Conservation (phyloP, 2,888 invertebrate species). For the Prosopocoilus inquinatus region DNA sequence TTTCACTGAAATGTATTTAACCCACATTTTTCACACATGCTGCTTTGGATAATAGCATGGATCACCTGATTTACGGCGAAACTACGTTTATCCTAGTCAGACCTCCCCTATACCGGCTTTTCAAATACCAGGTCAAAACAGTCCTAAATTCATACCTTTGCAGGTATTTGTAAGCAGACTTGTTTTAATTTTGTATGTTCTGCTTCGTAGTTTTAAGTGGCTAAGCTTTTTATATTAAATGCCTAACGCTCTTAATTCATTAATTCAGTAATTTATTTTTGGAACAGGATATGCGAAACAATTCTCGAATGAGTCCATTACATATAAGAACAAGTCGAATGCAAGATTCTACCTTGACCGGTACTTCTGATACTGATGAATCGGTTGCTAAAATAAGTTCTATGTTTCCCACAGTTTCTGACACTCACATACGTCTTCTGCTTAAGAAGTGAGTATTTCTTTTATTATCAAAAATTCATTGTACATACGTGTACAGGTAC, state of each 20-base stretch:
- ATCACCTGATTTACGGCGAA: constrained; percentile 59
- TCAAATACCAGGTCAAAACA: constrained; percentile 58
- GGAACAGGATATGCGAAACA: constrained; percentile 37
- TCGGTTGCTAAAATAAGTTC: constrained; percentile 78
- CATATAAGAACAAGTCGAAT: constrained; percentile 51
- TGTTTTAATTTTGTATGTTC: constrained; percentile 6
- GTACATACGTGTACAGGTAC: neutral
- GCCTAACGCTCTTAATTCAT: neutral
- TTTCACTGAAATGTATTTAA: constrained; percentile 8
- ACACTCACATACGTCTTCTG: constrained; percentile 81
- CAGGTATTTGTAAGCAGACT: constrained; percentile 42
- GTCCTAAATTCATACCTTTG: constrained; percentile 59
- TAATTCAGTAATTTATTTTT: neutral
- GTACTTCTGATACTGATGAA: constrained; percentile 65
- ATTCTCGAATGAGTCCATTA: constrained; percentile 38
- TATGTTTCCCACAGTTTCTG: constrained; percentile 88
- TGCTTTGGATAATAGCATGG: constrained; percentile 53
- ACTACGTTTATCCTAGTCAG: constrained; percentile 72
- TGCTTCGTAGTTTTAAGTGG: constrained; percentile 3
- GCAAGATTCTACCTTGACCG: constrained; percentile 64
- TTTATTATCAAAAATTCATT: neutral
- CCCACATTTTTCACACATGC: constrained; percentile 24
- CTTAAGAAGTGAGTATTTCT: constrained; percentile 76
- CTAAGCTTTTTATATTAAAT: constrained; percentile 5
- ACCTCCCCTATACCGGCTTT: constrained; percentile 65